These are phyloP conservation scores for Hypocryptadius cinnamomeus DNA, from an alignment of 2,113 vertebrate species.

Conservation along the genomic window DNA sequence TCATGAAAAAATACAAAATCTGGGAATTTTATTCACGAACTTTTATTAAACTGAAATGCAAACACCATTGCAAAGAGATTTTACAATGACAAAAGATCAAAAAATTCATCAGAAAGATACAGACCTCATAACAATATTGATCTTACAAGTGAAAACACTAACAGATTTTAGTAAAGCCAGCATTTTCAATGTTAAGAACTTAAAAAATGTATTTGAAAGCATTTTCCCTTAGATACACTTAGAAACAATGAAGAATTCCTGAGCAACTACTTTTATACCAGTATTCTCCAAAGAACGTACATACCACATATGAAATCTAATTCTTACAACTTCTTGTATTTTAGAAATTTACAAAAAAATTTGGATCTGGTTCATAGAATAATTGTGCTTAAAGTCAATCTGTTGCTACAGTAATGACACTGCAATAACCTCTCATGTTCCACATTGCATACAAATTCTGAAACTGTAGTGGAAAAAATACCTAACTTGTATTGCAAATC, in stretches of 20 bases:
- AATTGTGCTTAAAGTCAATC: constrained; percentile 43
- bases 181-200: constrained; percentile 26
- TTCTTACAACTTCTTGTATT: not conserved
- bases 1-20: not conserved
- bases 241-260: constrained; percentile 55
- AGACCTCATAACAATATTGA: constrained; percentile 33
- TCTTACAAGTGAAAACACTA: constrained; percentile 11
- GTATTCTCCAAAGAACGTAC: constrained; percentile 1
- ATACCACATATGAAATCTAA: not conserved
- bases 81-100: constrained; percentile 14
- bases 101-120: constrained; percentile 24
- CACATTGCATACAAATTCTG: not conserved
- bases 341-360: constrained; percentile 22
- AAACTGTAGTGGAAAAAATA: not conserved
- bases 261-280: constrained; percentile 45
- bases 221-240: constrained; percentile 37
- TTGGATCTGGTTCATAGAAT: not conserved
- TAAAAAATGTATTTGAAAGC: constrained; percentile 27
- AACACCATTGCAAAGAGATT: constrained; percentile 36
- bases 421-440: not conserved
- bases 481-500: not conserved
- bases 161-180: constrained; percentile 32
- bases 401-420: not conserved
- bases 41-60: constrained; percentile 54
- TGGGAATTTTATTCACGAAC: constrained; percentile 16